Conservation (phyloP, 1,140 invertebrate species). For the Bombus breviceps region DNA sequence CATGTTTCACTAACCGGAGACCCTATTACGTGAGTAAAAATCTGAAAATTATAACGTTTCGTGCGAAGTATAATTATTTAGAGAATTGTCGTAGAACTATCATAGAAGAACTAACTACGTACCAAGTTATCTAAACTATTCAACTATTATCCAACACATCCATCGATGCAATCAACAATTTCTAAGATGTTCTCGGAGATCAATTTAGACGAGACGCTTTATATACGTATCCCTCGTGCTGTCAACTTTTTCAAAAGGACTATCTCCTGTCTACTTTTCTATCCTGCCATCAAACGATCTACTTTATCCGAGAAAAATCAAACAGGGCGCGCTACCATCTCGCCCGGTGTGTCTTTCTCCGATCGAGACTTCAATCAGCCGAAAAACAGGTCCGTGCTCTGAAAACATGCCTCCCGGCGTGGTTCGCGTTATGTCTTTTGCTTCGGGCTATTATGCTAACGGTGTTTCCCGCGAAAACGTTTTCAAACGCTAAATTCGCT, state of each 20-base stretch:
- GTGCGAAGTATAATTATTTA: no score
- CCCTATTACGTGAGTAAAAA: background rate
- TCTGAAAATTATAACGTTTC: background rate
- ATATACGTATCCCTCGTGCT: background rate
- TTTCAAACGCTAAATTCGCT: slow-evolving; percentile 69
- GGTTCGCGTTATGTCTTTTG: slow-evolving; percentile 35
- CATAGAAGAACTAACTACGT: no score
- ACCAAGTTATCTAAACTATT: background rate
- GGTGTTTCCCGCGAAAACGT: slow-evolving; percentile 54
- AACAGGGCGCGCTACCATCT: background rate
- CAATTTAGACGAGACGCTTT: background rate
- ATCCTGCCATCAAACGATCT: background rate
- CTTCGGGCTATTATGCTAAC: slow-evolving; percentile 66
- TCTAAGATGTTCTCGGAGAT: background rate
- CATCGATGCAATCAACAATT: background rate
- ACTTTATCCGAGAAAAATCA: background rate
- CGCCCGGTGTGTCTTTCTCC: background rate
- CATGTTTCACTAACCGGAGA: accelerated
- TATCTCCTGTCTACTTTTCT: background rate
- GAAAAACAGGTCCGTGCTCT: background rate
- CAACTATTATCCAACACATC: background rate
- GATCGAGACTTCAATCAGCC: slow-evolving; percentile 9
- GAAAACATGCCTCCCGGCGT: background rate
- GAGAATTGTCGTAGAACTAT: background rate
- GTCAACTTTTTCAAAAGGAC: background rate